These are phyloP conservation scores for Reticulitermes speratus DNA, from an alignment of 1,140 invertebrate genomes.

Conservation along the genomic window DNA sequence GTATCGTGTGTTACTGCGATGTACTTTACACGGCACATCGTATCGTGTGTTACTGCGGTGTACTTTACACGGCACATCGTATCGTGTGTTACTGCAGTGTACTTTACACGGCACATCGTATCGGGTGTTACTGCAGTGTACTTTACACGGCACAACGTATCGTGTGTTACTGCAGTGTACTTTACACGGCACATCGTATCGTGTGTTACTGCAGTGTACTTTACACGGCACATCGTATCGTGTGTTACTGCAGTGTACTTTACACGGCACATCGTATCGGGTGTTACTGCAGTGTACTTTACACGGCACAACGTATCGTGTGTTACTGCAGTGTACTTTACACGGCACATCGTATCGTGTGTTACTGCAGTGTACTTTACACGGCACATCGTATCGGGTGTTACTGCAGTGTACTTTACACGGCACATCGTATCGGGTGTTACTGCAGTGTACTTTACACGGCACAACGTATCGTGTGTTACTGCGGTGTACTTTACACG, in stretches of 20 bases:
- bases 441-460: neutral
- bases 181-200: too few species aligned
- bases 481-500: neutral
- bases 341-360: too few species aligned
- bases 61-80: too few species aligned
- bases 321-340: neutral
- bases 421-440: too few species aligned
- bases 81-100: neutral
- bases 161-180: neutral
- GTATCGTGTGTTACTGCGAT: neutral
- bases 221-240: too few species aligned
- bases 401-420: neutral
- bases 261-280: too few species aligned
- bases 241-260: neutral
- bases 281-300: neutral
- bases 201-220: neutral
- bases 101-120: too few species aligned
- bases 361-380: neutral
- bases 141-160: too few species aligned
- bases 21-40: neutral
- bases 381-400: too few species aligned
- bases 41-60: neutral
- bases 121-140: neutral
- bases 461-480: too few species aligned
- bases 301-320: too few species aligned